These are phyloP conservation scores for Cheirogaleus major DNA, from an alignment of 2,797 vertebrate genomes.

Conservation along the genomic window DNA sequence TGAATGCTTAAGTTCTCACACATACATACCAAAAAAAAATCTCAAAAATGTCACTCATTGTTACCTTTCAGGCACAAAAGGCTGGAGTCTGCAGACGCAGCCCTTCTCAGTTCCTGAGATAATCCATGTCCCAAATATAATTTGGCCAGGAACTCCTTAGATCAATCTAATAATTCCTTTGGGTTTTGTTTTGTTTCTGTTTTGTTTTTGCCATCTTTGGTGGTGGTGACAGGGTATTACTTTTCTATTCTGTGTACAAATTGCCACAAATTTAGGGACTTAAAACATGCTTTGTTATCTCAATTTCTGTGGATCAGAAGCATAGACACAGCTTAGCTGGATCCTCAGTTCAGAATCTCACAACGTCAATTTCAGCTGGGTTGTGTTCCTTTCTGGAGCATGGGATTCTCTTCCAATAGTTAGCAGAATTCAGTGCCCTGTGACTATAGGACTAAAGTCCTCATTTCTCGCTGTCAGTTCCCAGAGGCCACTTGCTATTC, in stretches of 20 bases:
- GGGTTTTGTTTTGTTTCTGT: neutral
- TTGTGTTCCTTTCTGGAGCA: neutral
- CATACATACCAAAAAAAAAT: neutral
- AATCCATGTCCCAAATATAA: neutral
- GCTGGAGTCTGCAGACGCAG: neutral
- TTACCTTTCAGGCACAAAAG: neutral
- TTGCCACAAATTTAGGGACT: neutral
- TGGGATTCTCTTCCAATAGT: neutral
- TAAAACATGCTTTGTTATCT: neutral
- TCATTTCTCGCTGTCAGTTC: neutral
- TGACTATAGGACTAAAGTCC: neutral
- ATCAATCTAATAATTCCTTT: neutral
- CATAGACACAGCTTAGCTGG: neutral
- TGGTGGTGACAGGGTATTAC: neutral
- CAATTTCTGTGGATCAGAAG: neutral
- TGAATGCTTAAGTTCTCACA: neutral
- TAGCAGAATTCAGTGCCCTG: neutral
- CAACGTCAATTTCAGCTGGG: neutral
- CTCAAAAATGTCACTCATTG: neutral
- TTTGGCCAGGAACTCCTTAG: neutral
- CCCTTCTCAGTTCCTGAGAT: neutral
- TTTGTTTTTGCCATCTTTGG: neutral
- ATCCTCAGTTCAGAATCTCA: neutral
- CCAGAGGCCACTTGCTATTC: neutral
- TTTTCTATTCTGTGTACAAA: neutral